Conservation (phyloP, 2,888 invertebrate species). For the Andrena praecox region DNA sequence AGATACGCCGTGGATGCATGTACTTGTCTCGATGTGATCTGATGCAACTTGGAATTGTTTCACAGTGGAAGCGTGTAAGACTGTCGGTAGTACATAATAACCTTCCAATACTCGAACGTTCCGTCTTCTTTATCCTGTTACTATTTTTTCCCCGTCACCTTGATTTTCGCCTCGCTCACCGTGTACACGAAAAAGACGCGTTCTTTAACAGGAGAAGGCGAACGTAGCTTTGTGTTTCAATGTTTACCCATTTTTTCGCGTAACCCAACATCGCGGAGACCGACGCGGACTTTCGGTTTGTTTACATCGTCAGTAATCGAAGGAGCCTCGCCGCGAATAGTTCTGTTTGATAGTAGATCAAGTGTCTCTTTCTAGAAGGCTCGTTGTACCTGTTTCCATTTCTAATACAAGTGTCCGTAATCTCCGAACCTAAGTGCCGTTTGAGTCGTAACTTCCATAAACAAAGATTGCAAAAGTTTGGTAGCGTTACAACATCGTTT, state of each 20-base stretch:
- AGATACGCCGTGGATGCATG: neutral
- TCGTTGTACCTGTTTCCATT: neutral
- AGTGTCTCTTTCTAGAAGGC: neutral
- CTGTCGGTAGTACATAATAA: neutral
- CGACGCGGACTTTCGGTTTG: constrained; percentile 23
- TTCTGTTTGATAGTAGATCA: neutral
- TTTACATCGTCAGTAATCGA: constrained; percentile 20
- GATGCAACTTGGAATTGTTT: neutral
- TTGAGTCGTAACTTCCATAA: too few relatives aligned
- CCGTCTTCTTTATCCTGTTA: neutral
- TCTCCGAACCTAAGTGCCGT: too few relatives aligned
- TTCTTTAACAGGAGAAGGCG: neutral
- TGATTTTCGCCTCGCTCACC: neutral
- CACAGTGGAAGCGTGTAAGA: neutral
- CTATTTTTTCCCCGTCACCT: neutral
- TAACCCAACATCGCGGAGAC: neutral
- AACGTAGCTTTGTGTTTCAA: neutral
- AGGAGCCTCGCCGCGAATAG: neutral
- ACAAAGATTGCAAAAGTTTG: too few relatives aligned
- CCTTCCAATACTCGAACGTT: neutral
- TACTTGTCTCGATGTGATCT: neutral
- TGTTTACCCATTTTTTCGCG: constrained; percentile 5
- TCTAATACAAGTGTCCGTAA: neutral
- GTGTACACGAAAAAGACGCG: neutral
- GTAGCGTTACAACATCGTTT: too few relatives aligned